Percentiles rank a stretch among this genome's conserved stretches.
Conservation (phyloP, 2,113 vertebrate species). For the Strix aluco region DNA sequence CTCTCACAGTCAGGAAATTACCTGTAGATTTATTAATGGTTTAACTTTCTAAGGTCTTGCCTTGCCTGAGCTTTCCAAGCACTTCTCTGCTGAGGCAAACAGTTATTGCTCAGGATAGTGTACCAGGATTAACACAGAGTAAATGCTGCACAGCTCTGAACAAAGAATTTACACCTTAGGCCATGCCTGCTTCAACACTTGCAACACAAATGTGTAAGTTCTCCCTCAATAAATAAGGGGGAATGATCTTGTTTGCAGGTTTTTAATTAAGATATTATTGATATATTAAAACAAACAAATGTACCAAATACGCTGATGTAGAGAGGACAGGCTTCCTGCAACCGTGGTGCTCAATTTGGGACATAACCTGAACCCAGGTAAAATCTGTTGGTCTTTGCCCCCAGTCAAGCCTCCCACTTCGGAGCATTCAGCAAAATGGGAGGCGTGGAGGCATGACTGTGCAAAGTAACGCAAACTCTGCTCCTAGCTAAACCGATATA, state of each 20-base stretch:
- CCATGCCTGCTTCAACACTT: background rate
- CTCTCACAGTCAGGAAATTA: background rate
- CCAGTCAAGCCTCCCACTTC: background rate
- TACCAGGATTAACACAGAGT: background rate
- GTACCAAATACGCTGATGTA: rapidly evolving
- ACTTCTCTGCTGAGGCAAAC: background rate
- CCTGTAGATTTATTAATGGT: background rate
- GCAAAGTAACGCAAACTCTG: background rate
- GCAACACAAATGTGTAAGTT: background rate
- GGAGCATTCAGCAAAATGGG: rapidly evolving
- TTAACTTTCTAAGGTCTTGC: background rate
- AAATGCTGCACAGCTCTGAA: background rate
- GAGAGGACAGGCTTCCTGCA: background rate
- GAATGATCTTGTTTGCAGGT: background rate
- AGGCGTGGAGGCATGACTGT: background rate
- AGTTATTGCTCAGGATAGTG: background rate
- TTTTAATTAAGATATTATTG: background rate
- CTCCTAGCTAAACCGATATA: background rate
- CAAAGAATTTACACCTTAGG: background rate
- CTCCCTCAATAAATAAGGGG: background rate
- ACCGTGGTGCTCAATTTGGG: background rate
- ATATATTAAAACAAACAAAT: background rate
- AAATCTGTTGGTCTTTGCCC: background rate
- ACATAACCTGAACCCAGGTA: too few relatives aligned
- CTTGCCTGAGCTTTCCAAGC: background rate